Conservation (phyloP, 1,140 invertebrate species). For the Parapsyche elsis region DNA sequence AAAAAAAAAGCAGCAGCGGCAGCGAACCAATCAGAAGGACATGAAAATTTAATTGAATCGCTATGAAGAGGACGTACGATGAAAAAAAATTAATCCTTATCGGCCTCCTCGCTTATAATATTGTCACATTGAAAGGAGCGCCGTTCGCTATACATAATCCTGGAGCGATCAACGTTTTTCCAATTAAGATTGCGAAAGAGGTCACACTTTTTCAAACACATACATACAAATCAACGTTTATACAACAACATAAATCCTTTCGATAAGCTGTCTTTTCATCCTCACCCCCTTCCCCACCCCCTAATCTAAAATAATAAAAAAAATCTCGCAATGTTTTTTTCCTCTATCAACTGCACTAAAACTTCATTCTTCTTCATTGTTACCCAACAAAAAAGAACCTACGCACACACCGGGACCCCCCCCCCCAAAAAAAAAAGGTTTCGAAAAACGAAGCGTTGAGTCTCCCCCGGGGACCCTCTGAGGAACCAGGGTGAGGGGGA, state of each 20-base stretch:
- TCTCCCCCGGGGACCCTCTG: slow-evolving; percentile 53
- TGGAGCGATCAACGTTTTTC: slow-evolving; percentile 7
- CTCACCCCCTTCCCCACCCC: too few relatives aligned
- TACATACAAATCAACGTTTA: neutral
- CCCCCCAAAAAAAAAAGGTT: slow-evolving; percentile 51
- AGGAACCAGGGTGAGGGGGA: neutral
- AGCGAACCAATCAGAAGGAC: too few relatives aligned
- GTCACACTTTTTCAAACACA: neutral
- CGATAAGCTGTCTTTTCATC: slow-evolving; percentile 41
- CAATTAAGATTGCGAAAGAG: slow-evolving; percentile 26
- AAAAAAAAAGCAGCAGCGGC: too few relatives aligned
- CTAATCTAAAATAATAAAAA: slow-evolving; percentile 34
- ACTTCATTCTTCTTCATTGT: slow-evolving; percentile 56
- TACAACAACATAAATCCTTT: slow-evolving; percentile 33
- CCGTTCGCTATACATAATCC: neutral
- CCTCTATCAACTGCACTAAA: slow-evolving; percentile 54
- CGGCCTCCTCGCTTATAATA: neutral
- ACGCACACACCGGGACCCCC: slow-evolving; percentile 14
- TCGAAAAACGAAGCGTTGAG: slow-evolving; percentile 56
- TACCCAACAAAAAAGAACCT: slow-evolving; percentile 49
- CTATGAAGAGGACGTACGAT: neutral
- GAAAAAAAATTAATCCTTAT: neutral
- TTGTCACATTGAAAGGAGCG: neutral
- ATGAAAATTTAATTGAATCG: too few relatives aligned
- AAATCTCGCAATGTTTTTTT: slow-evolving; percentile 49